A percentile compares a stretch with the other conserved stretches of the same genome.
Evolutionary conservation across 2,113 vertebrate genomes (phyloP).

Genomic region (Uria aalge): DNA sequence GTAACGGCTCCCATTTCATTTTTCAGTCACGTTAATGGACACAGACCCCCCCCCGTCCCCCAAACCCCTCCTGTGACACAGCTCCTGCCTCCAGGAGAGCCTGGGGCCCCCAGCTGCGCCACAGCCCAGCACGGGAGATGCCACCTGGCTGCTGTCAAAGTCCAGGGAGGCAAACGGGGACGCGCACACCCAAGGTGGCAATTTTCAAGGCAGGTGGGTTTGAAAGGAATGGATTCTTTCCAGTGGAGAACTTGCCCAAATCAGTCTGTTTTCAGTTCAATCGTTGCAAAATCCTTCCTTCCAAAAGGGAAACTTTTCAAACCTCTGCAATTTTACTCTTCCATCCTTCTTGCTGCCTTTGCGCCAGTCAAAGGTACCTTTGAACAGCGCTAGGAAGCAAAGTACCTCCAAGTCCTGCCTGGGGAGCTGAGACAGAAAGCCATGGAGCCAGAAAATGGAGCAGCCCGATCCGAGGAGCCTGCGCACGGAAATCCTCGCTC

Average conservation of each 20-base stretch:
- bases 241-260: background rate
- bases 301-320: background rate
- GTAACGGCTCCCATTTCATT: background rate
- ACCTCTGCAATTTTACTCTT: background rate
- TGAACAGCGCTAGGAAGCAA: background rate
- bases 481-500: background rate
- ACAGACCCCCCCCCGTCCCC: accelerated
- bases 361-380: background rate
- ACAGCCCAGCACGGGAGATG: accelerated
- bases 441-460: background rate
- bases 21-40: background rate
- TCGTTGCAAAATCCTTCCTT: background rate
- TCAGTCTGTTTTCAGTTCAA: background rate
- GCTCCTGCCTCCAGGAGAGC: background rate
- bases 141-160: accelerated
- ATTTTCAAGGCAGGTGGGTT: background rate
- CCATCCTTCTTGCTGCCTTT: background rate
- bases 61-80: background rate
- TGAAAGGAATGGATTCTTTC: background rate
- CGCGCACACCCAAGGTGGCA: background rate
- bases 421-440: background rate
- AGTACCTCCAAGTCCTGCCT: background rate
- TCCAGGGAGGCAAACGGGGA: background rate
- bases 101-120: accelerated
- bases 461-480: background rate